A percentile compares a stretch with the other conserved stretches of the same genome.
Conservation (phyloP, 2,797 vertebrate species). For the Danionella dracula region DNA sequence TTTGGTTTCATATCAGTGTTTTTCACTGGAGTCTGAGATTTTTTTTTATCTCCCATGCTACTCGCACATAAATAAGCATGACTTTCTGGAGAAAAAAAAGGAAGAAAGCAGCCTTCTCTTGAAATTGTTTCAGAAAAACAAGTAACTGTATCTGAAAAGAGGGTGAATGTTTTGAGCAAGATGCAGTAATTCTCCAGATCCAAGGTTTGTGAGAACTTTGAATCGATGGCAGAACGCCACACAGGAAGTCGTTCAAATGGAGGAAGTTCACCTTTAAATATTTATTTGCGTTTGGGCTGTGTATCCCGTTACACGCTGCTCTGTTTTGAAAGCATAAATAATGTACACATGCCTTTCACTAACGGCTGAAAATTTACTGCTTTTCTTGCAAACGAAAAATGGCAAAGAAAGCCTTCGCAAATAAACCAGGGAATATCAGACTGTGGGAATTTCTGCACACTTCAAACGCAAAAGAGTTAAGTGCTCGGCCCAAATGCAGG, state of each 20-base stretch:
- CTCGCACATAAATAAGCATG: conserved; percentile 31
- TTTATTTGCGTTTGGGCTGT: conserved; percentile 61
- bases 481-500: conserved; percentile 55
- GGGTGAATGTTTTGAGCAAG: not conserved
- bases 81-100: not conserved
- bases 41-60: conserved; percentile 6
- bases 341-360: conserved; percentile 58
- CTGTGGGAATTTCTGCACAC: conserved; percentile 16
- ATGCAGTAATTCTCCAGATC: conserved; percentile 1
- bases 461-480: conserved; percentile 51
- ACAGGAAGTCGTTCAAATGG: conserved; percentile 53
- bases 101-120: conserved; percentile 1
- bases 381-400: conserved; percentile 53
- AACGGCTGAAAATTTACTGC: conserved; percentile 48
- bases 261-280: conserved; percentile 64
- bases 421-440: conserved; percentile 45
- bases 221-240: conserved; percentile 28
- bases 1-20: conserved; percentile 51
- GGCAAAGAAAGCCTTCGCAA: conserved; percentile 37
- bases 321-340: conserved; percentile 65
- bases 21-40: conserved; percentile 43
- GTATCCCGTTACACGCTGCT: conserved; percentile 61
- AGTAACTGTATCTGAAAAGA: not conserved
- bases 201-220: conserved; percentile 26
- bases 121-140: conserved; percentile 9